Evolutionary conservation across 2,797 vertebrate genomes (phyloP).

Genomic region (Propithecus deckenii): DNA sequence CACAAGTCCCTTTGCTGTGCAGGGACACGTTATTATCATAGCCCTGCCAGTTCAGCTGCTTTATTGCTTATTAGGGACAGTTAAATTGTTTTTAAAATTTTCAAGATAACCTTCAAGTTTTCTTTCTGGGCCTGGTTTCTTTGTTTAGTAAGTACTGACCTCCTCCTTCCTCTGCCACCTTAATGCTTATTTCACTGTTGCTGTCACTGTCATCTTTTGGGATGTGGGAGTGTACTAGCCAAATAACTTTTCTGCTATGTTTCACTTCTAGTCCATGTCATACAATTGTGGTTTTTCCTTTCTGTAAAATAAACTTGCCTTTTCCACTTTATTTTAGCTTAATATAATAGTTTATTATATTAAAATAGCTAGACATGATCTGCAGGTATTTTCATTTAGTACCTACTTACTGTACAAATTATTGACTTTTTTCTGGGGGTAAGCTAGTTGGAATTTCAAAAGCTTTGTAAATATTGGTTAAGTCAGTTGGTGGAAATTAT

Average conservation of each 20-base stretch:
- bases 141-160: background rate
- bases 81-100: slow-evolving; percentile 29
- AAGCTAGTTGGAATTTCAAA: slow-evolving; percentile 19
- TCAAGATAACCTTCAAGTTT: background rate
- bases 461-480: slow-evolving; percentile 14
- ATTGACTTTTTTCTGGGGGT: background rate
- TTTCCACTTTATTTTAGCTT: background rate
- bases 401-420: background rate
- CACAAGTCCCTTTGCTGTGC: background rate
- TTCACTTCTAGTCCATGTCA: background rate
- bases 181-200: background rate
- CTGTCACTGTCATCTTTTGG: background rate
- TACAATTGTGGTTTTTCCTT: slow-evolving; percentile 28
- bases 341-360: background rate
- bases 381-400: slow-evolving; percentile 37
- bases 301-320: background rate
- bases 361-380: slow-evolving; percentile 7
- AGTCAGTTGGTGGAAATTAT: background rate
- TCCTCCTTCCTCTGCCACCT: background rate
- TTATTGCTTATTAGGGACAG: slow-evolving; percentile 4
- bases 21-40: background rate
- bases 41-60: background rate
- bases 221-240: background rate
- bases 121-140: background rate
- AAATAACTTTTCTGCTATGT: slow-evolving; percentile 6